phyloP scores from a whole-genome alignment of 1,140 invertebrate species.

The Drosophila bipectinata region DNA sequence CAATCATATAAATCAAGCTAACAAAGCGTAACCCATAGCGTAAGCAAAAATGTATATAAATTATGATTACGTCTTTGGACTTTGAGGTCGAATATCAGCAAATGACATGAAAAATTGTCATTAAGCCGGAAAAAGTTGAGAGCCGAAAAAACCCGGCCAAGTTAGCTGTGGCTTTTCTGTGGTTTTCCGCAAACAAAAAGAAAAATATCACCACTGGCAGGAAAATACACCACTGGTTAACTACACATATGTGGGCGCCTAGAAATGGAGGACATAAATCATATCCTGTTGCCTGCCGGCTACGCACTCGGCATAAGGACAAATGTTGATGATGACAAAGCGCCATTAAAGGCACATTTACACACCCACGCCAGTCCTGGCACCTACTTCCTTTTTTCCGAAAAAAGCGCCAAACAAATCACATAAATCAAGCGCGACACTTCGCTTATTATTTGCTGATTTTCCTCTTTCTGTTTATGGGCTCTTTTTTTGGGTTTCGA shows the following conservation, averaged over 20 bases:
- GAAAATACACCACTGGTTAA: slow-evolving; percentile 31
- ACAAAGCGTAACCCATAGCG: slow-evolving; percentile 5
- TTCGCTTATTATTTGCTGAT: slow-evolving; percentile 80
- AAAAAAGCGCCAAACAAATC: slow-evolving; percentile 62
- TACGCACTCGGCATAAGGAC: slow-evolving; percentile 76
- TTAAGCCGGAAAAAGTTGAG: slow-evolving; percentile 57
- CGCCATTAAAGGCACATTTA: slow-evolving; percentile 78
- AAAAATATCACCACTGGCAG: neutral
- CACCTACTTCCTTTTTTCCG: slow-evolving; percentile 53
- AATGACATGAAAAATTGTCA: slow-evolving; percentile 77
- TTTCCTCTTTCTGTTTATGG: slow-evolving; percentile 38
- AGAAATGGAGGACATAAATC: slow-evolving; percentile 69
- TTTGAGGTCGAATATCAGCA: slow-evolving; percentile 24
- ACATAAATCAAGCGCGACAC: slow-evolving; percentile 79
- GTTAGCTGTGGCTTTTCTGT: slow-evolving; percentile 51
- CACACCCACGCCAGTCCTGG: slow-evolving; percentile 49
- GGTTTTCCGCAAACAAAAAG: slow-evolving; percentile 14
- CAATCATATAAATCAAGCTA: slow-evolving; percentile 57
- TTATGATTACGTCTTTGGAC: slow-evolving; percentile 63
- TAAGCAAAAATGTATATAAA: slow-evolving; percentile 63
- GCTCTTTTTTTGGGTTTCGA: slow-evolving; percentile 10
- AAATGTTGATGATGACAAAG: slow-evolving; percentile 82
- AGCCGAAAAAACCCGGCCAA: slow-evolving; percentile 38
- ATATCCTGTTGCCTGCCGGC: slow-evolving; percentile 62
- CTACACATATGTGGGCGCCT: slow-evolving; percentile 41